Evolutionary conservation across 2,113 vertebrate species (phyloP).

Genomic region (Dermatemys mawii): DNA sequence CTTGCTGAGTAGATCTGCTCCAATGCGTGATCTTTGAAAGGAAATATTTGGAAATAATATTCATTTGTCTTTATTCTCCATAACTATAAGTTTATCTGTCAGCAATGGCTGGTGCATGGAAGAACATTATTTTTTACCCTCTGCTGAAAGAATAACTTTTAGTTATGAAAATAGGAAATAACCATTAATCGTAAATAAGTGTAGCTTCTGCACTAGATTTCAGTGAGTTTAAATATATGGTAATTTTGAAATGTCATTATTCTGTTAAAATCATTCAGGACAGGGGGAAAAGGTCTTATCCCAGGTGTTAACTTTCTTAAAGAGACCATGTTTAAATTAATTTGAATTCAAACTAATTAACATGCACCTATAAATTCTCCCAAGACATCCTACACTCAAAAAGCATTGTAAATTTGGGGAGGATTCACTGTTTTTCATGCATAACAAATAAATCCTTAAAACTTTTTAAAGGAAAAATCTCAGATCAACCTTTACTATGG

Average conservation of each 20-base stretch:
- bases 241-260: background rate
- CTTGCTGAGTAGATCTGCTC: background rate
- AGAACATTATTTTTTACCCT: background rate
- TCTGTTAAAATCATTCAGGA: background rate
- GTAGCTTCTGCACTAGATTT: background rate
- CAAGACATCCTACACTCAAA: background rate
- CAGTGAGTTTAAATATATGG: background rate
- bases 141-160: background rate
- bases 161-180: rapidly evolving
- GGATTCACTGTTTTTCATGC: background rate
- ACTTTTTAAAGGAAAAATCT: background rate
- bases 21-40: background rate
- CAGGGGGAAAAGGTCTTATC: background rate
- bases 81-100: background rate
- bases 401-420: background rate
- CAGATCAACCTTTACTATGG: background rate
- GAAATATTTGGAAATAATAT: background rate
- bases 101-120: background rate
- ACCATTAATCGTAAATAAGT: background rate
- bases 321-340: conserved; percentile 4
- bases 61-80: background rate
- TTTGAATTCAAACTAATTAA: background rate
- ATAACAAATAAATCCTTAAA: background rate
- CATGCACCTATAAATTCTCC: background rate
- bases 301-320: background rate